phyloP scores from a whole-genome alignment of 2,113 vertebrate genomes.

The Odocoileus hemionus region DNA sequence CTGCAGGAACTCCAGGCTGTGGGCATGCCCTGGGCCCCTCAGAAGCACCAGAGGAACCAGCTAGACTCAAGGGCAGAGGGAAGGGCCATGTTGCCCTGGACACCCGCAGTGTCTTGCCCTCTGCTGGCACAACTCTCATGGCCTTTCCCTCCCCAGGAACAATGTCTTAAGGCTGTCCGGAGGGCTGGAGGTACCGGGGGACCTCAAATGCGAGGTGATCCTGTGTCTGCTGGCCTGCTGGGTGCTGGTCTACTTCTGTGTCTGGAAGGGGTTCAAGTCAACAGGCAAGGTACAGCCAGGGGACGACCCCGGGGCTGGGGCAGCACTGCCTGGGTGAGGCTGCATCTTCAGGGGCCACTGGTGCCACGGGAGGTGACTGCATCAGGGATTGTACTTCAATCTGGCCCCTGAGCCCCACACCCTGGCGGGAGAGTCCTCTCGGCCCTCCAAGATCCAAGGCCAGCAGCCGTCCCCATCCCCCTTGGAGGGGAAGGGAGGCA shows the following conservation, averaged over 20 bases:
- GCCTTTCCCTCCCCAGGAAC: not conserved
- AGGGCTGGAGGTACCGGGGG: slow-evolving; percentile 74
- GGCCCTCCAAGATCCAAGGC: not conserved
- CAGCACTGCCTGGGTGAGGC: too few relatives aligned
- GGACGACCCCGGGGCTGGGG: too few relatives aligned
- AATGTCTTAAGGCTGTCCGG: slow-evolving; percentile 36
- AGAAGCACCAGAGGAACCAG: not conserved
- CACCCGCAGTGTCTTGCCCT: not conserved
- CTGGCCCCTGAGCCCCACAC: too few relatives aligned
- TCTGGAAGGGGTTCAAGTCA: slow-evolving; percentile 95
- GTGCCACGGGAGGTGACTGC: too few relatives aligned
- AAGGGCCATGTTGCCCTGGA: too few relatives aligned
- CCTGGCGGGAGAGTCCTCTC: too few relatives aligned
- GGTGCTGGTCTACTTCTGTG: slow-evolving; percentile 90
- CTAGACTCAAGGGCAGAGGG: not conserved
- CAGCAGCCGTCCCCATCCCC: not conserved
- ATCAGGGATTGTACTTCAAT: too few relatives aligned
- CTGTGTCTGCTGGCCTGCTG: slow-evolving; percentile 92
- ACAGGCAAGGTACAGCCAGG: slow-evolving; percentile 89
- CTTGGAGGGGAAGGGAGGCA: not conserved
- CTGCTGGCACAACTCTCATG: not conserved
- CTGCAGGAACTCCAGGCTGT: rapidly evolving
- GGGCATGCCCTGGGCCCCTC: too few relatives aligned
- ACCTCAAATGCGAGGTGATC: slow-evolving; percentile 91
- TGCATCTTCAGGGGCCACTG: too few relatives aligned